Evolutionary conservation across 2,113 vertebrate genomes (phyloP).

Genomic region (Mixornis gularis): DNA sequence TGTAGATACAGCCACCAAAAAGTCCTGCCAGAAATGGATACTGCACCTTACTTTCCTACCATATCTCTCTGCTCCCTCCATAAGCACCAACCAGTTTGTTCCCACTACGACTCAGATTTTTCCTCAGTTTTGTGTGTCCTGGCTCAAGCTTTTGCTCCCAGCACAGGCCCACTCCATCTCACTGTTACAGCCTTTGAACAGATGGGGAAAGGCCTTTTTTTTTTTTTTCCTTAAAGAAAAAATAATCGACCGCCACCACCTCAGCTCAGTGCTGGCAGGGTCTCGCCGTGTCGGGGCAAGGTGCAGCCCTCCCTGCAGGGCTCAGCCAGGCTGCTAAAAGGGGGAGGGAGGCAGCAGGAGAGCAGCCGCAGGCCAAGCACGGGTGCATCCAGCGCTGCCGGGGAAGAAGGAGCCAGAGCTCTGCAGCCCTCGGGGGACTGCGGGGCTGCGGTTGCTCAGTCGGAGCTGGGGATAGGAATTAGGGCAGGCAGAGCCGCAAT

Average conservation of each 20-base stretch:
- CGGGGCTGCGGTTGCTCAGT: conserved; percentile 24
- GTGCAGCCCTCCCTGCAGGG: not conserved
- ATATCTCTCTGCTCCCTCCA: not conserved
- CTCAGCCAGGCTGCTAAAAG: not conserved
- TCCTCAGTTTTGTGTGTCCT: not conserved
- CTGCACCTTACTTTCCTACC: not conserved
- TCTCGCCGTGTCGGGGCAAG: not conserved
- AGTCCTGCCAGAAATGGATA: not conserved
- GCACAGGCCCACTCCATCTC: not conserved
- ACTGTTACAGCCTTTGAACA: not conserved
- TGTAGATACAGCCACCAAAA: accelerated
- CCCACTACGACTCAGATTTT: not conserved
- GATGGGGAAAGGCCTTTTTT: not conserved
- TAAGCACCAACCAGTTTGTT: not conserved
- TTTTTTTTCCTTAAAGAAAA: not conserved
- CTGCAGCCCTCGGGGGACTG: conserved; percentile 8
- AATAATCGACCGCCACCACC: not conserved
- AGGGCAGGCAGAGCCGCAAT: conserved; percentile 27
- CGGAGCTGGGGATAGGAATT: conserved; percentile 7
- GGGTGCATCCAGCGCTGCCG: not conserved
- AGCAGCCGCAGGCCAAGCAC: not conserved
- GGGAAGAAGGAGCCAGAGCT: not conserved
- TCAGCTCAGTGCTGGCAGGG: not conserved
- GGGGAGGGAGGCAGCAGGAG: not conserved
- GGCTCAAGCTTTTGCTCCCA: not conserved